Evolutionary conservation across 1,140 invertebrate genomes (phyloP).

Genomic region (Aphelenchoides fujianensis): DNA sequence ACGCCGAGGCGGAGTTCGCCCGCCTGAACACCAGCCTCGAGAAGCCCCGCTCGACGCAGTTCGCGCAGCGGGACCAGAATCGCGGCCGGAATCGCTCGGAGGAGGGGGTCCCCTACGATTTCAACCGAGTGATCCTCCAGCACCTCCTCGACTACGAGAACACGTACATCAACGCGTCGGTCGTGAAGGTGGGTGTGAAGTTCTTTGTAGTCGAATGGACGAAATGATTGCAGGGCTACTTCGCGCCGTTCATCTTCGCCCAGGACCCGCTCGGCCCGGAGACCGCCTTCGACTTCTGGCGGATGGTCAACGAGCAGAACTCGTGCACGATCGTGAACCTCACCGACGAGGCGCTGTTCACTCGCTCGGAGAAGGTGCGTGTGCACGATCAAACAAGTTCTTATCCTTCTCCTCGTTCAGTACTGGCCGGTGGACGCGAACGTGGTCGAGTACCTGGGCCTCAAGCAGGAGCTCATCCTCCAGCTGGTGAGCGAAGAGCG

Average conservation of each 20-base stretch:
- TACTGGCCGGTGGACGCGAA: conserved; percentile 51
- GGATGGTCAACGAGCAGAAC: conserved; percentile 96
- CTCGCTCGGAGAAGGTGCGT: conserved; percentile 48
- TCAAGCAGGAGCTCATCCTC: conserved; percentile 49
- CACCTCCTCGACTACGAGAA: conserved; percentile 53
- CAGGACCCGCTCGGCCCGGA: conserved; percentile 80
- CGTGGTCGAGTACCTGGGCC: conserved; percentile 35
- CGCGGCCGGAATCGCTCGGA: conserved; percentile 43
- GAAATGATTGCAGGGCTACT: conserved; percentile 51
- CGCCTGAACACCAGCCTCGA: conserved; percentile 42
- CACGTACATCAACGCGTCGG: conserved; percentile 57
- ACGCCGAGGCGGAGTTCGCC: conserved; percentile 24
- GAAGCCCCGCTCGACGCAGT: conserved; percentile 30
- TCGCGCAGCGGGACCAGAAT: conserved; percentile 57
- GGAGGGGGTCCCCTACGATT: conserved; percentile 57
- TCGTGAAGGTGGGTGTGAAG: conserved; percentile 42
- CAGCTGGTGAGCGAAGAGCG: conserved; percentile 31
- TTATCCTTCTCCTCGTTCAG: conserved; percentile 35
- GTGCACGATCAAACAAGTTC: conserved; percentile 13
- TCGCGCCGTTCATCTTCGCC: conserved; percentile 58
- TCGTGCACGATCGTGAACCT: conserved; percentile 94
- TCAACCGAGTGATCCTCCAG: conserved; percentile 51
- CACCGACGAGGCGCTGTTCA: conserved; percentile 82
- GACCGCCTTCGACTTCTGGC: conserved; percentile 82
- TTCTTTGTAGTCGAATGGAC: conserved; percentile 10